Evolutionary conservation across 2,888 invertebrate species (phyloP).

Genomic region (Tenthredo notha): DNA sequence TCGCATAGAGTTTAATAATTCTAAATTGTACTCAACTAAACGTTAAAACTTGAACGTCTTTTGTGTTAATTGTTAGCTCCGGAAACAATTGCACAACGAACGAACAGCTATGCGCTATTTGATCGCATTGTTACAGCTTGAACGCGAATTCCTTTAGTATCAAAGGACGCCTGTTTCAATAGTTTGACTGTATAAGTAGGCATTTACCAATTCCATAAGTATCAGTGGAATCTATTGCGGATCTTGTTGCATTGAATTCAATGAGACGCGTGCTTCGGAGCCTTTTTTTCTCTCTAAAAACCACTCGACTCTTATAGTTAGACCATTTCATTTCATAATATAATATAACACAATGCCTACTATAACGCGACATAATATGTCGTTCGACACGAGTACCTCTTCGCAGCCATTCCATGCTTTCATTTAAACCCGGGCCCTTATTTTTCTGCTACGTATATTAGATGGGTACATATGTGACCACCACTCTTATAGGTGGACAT

Average conservation of each 20-base stretch:
- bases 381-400: constrained; percentile 36
- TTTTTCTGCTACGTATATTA: neutral
- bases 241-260: neutral
- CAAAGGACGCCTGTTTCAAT: constrained; percentile 36
- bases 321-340: constrained; percentile 47
- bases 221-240: neutral
- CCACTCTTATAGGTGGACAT: neutral
- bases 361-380: constrained; percentile 35
- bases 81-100: constrained; percentile 45
- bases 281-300: neutral
- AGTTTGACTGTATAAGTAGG: constrained; percentile 1
- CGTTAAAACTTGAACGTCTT: constrained; percentile 43
- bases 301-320: constrained; percentile 24
- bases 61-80: constrained; percentile 20
- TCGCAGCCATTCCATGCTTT: constrained; percentile 21
- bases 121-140: constrained; percentile 27
- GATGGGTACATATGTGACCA: neutral
- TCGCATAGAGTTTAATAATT: constrained; percentile 2
- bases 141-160: constrained; percentile 23
- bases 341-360: constrained; percentile 32
- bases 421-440: neutral
- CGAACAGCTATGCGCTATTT: neutral
- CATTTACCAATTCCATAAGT: constrained; percentile 26
- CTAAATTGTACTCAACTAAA: constrained; percentile 38
- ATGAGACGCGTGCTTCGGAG: constrained; percentile 22